phyloP scores from a whole-genome alignment of 2,113 vertebrate species.

The Garra rufa region DNA sequence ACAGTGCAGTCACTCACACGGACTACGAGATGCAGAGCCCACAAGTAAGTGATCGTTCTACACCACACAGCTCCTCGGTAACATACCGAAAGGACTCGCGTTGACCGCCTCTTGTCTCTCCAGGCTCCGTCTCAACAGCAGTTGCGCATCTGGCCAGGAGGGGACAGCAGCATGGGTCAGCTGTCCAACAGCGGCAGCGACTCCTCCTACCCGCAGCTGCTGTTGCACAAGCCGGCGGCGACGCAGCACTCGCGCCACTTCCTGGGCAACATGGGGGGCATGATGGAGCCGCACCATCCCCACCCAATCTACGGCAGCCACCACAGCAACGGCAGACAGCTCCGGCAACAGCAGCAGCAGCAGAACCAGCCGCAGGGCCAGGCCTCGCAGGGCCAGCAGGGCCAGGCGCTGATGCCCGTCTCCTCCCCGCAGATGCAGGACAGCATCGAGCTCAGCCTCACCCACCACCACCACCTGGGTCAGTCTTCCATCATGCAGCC shows the following conservation, averaged over 20 bases:
- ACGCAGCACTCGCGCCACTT: slow-evolving; percentile 84
- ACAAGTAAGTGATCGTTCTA: slow-evolving; percentile 69
- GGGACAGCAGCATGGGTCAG: slow-evolving; percentile 81
- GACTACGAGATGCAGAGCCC: slow-evolving; percentile 96
- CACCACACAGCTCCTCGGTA: not conserved
- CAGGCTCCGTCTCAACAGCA: slow-evolving; percentile 87
- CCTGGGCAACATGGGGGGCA: slow-evolving; percentile 68
- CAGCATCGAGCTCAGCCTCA: slow-evolving; percentile 86
- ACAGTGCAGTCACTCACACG: slow-evolving; percentile 85
- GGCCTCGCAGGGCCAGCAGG: slow-evolving; percentile 67
- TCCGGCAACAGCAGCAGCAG: slow-evolving; percentile 76
- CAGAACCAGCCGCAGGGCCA: slow-evolving; percentile 76
- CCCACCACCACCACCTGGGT: slow-evolving; percentile 82
- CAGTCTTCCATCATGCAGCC: slow-evolving; percentile 82
- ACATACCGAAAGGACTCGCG: not conserved
- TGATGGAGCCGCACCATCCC: slow-evolving; percentile 80
- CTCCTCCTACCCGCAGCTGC: slow-evolving; percentile 83
- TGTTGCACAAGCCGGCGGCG: slow-evolving; percentile 89
- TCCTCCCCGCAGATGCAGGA: slow-evolving; percentile 82
- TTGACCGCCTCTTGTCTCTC: not conserved
- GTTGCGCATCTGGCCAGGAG: slow-evolving; percentile 88
- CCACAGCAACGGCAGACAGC: slow-evolving; percentile 80
- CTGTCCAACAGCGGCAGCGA: slow-evolving; percentile 73
- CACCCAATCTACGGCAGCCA: slow-evolving; percentile 82
- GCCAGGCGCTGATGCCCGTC: slow-evolving; percentile 70